Evolutionary conservation across 2,888 invertebrate genomes (phyloP).

Genomic region (Tachystola acroxantha): DNA sequence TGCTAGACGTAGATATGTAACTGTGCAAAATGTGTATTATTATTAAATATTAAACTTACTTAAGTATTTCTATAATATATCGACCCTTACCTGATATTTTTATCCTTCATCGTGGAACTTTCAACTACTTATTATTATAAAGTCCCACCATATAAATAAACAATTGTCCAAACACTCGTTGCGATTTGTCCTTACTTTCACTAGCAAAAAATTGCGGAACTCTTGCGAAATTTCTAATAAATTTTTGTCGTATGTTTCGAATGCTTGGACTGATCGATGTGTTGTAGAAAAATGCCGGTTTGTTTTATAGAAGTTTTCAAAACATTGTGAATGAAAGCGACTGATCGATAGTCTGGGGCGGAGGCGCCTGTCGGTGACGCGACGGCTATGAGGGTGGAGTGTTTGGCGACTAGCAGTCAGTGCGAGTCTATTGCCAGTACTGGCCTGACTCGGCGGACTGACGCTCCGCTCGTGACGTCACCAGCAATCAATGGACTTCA

Average conservation of each 20-base stretch:
- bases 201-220: constrained; percentile 18
- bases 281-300: constrained; percentile 30
- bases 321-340: constrained; percentile 46
- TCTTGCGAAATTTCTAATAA: constrained; percentile 8
- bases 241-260: constrained; percentile 5
- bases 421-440: constrained; percentile 3
- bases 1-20: too few species aligned
- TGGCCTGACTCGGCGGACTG: constrained; percentile 4
- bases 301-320: constrained; percentile 31
- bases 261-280: constrained; percentile 11
- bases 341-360: constrained; percentile 39
- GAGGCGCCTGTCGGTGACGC: constrained; percentile 20
- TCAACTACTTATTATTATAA: background rate
- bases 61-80: too few species aligned
- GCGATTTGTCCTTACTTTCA: constrained; percentile 23
- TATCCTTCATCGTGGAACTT: constrained; percentile 46
- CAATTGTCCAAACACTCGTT: constrained; percentile 13
- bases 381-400: constrained; percentile 17
- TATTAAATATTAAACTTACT: too few species aligned
- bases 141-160: constrained; percentile 8
- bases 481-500: constrained; percentile 37
- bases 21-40: too few species aligned
- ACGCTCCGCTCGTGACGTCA: constrained; percentile 24
- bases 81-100: constrained; percentile 41
- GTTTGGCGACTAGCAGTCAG: constrained; percentile 18